These are phyloP conservation scores for Pseudorasbora parva DNA, from an alignment of 2,113 vertebrate species.

Conservation along the genomic window DNA sequence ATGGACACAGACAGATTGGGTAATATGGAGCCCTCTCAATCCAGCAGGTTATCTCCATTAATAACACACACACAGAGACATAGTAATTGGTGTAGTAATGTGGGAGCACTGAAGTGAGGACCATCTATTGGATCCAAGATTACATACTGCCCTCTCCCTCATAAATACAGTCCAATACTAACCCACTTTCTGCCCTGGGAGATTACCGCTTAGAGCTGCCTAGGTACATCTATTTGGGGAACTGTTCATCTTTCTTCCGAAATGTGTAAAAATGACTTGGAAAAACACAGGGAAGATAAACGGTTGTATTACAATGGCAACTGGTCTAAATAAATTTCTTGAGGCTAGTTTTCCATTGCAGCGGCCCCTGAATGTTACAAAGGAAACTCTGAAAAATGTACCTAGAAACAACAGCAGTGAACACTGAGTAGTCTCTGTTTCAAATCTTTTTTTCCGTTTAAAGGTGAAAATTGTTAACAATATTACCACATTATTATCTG, in stretches of 20 bases:
- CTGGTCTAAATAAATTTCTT: background rate
- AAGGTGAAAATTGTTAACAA: background rate
- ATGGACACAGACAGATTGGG: constrained; percentile 78
- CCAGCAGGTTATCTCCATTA: constrained; percentile 79
- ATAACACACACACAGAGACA: constrained; percentile 58
- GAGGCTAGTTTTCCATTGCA: background rate
- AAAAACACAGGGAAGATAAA: constrained; percentile 34
- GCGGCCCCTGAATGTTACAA: background rate
- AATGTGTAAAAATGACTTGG: constrained; percentile 55
- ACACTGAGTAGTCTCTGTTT: too few species aligned
- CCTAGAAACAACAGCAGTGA: background rate
- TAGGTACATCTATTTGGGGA: constrained; percentile 63
- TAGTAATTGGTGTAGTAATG: constrained; percentile 75
- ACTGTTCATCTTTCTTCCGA: constrained; percentile 63
- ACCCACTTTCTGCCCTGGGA: constrained; percentile 70
- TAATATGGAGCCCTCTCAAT: constrained; percentile 71
- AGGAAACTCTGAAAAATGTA: constrained; percentile 16
- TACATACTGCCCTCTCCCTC: constrained; percentile 68
- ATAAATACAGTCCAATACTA: constrained; percentile 83
- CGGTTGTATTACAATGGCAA: constrained; percentile 23
- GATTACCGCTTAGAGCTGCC: constrained; percentile 74
- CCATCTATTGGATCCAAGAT: constrained; percentile 72
- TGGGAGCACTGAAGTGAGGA: constrained; percentile 67
- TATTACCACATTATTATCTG: background rate
- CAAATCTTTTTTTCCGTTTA: background rate